These are phyloP conservation scores for Graptemys geographica DNA, from an alignment of 2,797 vertebrate genomes.

Conservation along the genomic window DNA sequence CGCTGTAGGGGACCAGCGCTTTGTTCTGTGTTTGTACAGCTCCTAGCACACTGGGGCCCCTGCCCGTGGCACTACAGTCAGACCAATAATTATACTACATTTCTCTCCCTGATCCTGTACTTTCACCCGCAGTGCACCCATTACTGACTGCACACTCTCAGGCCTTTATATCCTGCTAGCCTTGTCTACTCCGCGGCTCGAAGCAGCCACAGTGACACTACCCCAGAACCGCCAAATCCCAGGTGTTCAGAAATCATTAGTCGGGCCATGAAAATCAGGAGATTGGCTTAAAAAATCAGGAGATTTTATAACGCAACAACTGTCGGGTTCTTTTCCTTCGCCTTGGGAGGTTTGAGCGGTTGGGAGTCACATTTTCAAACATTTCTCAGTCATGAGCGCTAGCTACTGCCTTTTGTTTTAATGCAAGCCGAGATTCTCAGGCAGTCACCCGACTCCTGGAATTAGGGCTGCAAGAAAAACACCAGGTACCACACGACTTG, in stretches of 20 bases:
- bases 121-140: background rate
- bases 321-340: accelerated
- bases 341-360: background rate
- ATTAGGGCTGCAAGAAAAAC: background rate
- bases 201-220: too few species aligned
- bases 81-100: background rate
- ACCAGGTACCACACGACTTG: accelerated
- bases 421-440: accelerated
- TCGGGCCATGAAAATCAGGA: background rate
- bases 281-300: background rate
- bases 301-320: background rate
- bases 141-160: background rate
- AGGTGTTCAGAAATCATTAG: accelerated
- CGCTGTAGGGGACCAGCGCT: background rate
- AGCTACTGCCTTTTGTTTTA: background rate
- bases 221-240: background rate
- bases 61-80: background rate
- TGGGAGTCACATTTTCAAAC: background rate
- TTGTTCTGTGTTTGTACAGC: accelerated
- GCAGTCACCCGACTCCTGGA: background rate
- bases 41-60: background rate
- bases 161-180: background rate
- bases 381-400: accelerated
- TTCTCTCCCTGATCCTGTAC: background rate
- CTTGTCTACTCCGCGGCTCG: background rate